Percentiles rank a stretch among this genome's conserved stretches.
Evolutionary conservation across 2,888 invertebrate genomes (phyloP).

Genomic region (Orchestes rusci): DNA sequence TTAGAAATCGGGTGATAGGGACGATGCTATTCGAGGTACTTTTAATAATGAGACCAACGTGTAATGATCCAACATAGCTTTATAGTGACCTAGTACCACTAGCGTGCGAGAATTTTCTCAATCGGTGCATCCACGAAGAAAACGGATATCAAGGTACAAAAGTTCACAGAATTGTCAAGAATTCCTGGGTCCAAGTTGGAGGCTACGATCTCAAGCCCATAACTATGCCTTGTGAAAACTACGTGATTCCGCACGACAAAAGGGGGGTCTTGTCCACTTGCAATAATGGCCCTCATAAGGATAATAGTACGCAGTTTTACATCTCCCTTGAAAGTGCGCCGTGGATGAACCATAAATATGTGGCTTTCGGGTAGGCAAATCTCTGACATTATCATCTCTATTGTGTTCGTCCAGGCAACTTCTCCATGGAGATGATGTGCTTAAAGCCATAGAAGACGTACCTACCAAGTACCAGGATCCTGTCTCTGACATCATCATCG

Average conservation of each 20-base stretch:
- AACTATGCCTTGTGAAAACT: slow-evolving; percentile 58
- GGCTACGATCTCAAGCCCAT: slow-evolving; percentile 44
- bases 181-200: slow-evolving; percentile 67
- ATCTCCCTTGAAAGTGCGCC: slow-evolving; percentile 56
- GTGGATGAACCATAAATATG: slow-evolving; percentile 67
- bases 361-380: slow-evolving; percentile 63
- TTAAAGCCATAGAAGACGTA: slow-evolving; percentile 55
- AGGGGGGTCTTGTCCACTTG: slow-evolving; percentile 68
- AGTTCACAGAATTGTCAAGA: slow-evolving; percentile 59
- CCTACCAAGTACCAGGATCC: slow-evolving; percentile 59
- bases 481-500: slow-evolving; percentile 30
- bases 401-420: slow-evolving; percentile 50
- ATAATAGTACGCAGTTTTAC: slow-evolving; percentile 65
- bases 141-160: slow-evolving; percentile 51
- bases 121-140: slow-evolving; percentile 45
- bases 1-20: slow-evolving; percentile 45
- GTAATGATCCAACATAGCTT: slow-evolving; percentile 42
- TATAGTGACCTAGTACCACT: slow-evolving; percentile 53
- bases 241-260: slow-evolving; percentile 55
- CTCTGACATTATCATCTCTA: too few species aligned
- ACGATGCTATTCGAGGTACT: slow-evolving; percentile 53
- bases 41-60: not conserved
- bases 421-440: slow-evolving; percentile 56
- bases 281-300: slow-evolving; percentile 56
- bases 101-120: slow-evolving; percentile 53